These are phyloP conservation scores for Malurus melanocephalus DNA, from an alignment of 2,113 vertebrate genomes.

Conservation along the genomic window DNA sequence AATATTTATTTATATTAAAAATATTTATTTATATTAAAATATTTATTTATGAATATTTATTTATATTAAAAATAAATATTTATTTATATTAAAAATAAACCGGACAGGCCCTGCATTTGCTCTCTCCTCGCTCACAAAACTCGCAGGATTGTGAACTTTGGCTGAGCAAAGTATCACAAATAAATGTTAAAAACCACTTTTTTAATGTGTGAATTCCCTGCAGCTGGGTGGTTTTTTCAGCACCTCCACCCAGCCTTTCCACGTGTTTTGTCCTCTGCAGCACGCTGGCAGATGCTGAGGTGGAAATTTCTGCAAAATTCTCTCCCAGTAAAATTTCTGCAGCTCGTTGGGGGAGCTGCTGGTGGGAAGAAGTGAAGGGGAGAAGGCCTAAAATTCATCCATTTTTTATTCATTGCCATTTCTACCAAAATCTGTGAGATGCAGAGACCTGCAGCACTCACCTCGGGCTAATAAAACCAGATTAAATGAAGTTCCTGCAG, in stretches of 20 bases:
- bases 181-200: constrained; percentile 27
- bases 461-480: constrained; percentile 10
- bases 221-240: constrained; percentile 32
- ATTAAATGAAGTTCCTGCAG: constrained; percentile 28
- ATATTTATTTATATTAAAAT: too few species aligned
- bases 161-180: neutral
- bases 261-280: neutral
- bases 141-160: neutral
- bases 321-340: neutral
- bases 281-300: neutral
- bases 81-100: too few species aligned
- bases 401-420: neutral
- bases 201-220: constrained; percentile 27
- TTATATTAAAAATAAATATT: too few species aligned
- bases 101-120: neutral
- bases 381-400: constrained; percentile 9
- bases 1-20: too few species aligned
- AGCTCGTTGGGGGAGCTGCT: constrained; percentile 5
- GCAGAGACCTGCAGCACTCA: constrained; percentile 1
- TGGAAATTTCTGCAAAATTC: neutral
- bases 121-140: neutral
- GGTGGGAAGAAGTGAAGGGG: neutral
- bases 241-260: neutral
- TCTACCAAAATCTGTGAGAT: neutral
- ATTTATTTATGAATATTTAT: too few species aligned